Evolutionary conservation across 1,140 invertebrate species (phyloP).

Genomic region (Oedothorax gibbosus): DNA sequence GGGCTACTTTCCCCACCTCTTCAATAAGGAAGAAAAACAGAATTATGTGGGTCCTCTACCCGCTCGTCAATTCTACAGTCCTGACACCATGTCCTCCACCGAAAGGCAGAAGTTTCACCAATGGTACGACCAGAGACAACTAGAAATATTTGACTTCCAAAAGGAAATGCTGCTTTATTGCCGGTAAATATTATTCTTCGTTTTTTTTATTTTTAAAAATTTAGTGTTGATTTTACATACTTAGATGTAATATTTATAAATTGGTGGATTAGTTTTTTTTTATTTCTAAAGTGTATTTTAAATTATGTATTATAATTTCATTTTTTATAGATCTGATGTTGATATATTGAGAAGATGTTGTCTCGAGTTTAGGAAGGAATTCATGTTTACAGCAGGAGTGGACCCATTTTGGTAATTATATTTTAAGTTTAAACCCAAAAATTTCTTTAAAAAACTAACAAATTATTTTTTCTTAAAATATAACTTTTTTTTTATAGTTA

Average conservation of each 20-base stretch:
- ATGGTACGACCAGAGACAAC: not conserved
- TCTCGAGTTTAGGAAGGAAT: not conserved
- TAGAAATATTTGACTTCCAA: not conserved
- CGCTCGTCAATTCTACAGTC: not conserved
- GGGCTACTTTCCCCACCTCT: not conserved
- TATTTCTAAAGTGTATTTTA: not conserved
- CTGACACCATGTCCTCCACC: not conserved
- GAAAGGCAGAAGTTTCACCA: not conserved
- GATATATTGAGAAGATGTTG: not conserved
- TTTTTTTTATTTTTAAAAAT: not conserved
- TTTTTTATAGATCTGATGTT: not conserved
- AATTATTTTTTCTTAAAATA: too few species aligned
- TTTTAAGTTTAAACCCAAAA: too few species aligned
- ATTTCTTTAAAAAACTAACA: too few species aligned
- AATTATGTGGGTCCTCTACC: not conserved
- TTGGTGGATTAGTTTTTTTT: not conserved
- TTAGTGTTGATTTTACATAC: not conserved
- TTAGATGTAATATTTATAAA: not conserved
- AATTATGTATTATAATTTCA: not conserved
- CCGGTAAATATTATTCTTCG: not conserved
- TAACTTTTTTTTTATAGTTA: too few species aligned
- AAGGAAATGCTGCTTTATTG: not conserved
- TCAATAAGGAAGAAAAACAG: not conserved
- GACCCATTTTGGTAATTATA: not conserved
- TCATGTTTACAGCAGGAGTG: not conserved